phyloP scores from a whole-genome alignment of 1,140 invertebrate genomes.

The Drosophila neocordata region DNA sequence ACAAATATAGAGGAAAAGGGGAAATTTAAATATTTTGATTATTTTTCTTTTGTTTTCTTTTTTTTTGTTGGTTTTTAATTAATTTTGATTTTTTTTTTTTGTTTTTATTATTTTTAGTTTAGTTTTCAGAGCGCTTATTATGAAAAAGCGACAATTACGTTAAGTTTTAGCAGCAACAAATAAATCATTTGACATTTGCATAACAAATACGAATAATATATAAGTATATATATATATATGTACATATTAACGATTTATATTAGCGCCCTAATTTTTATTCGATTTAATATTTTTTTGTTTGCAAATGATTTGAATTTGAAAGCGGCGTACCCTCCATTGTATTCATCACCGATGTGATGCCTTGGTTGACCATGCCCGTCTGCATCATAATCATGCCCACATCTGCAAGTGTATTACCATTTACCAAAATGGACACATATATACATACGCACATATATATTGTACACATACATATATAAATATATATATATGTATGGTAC shows the following conservation, averaged over 20 bases:
- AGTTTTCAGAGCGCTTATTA: slow-evolving; percentile 24
- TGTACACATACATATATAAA: slow-evolving; percentile 26
- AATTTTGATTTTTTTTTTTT: slow-evolving; percentile 10
- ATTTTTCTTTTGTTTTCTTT: neutral
- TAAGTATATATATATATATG: slow-evolving; percentile 45
- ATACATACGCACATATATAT: slow-evolving; percentile 36
- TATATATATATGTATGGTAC: slow-evolving; percentile 5
- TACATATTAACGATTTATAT: slow-evolving; percentile 40
- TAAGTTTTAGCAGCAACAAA: slow-evolving; percentile 68
- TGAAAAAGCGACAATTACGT: slow-evolving; percentile 9
- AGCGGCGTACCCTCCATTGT: slow-evolving; percentile 90
- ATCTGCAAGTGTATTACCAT: slow-evolving; percentile 88
- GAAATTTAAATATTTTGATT: neutral
- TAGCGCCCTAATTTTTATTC: slow-evolving; percentile 16
- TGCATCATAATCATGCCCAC: slow-evolving; percentile 97
- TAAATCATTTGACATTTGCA: slow-evolving; percentile 61
- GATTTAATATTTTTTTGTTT: neutral
- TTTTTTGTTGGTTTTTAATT: neutral
- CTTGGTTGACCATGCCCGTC: slow-evolving; percentile 94
- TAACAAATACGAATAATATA: slow-evolving; percentile 2
- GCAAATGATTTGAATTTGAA: slow-evolving; percentile 53
- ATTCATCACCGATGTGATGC: slow-evolving; percentile 88
- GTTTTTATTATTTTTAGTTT: slow-evolving; percentile 12
- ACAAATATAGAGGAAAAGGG: slow-evolving; percentile 32
- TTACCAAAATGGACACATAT: slow-evolving; percentile 55